Conservation (phyloP, 2,113 vertebrate species). For the Carettochelys insculpta region DNA sequence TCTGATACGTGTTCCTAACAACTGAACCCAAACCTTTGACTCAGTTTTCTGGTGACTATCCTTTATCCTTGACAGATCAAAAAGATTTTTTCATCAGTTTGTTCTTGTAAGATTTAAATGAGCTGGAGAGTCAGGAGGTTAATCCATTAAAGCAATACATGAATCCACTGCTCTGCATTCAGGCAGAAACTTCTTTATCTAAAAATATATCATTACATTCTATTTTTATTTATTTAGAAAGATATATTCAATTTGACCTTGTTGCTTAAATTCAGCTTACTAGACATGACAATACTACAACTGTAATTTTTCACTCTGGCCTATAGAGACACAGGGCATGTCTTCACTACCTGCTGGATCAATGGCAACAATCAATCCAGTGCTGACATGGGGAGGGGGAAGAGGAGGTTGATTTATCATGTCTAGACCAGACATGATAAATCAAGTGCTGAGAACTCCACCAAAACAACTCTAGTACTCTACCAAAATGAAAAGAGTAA, state of each 20-base stretch:
- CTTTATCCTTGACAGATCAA: slow-evolving; percentile 48
- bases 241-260: neutral
- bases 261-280: neutral
- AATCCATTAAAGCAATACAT: neutral
- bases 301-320: neutral
- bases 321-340: neutral
- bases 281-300: neutral
- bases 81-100: slow-evolving; percentile 43
- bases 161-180: neutral
- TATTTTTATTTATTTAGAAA: neutral
- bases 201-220: neutral
- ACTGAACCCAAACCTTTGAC: slow-evolving; percentile 19
- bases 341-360: too few relatives aligned
- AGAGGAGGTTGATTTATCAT: too few relatives aligned
- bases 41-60: slow-evolving; percentile 32
- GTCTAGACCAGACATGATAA: too few relatives aligned
- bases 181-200: neutral
- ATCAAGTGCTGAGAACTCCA: too few relatives aligned
- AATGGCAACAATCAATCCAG: too few relatives aligned
- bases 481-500: too few relatives aligned
- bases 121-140: neutral
- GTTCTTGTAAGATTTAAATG: slow-evolving; percentile 26
- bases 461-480: too few relatives aligned
- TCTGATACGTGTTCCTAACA: slow-evolving; percentile 23
- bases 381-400: too few relatives aligned